Evolutionary conservation across 2,797 vertebrate genomes (phyloP).

Genomic region (Sebastes itinus): DNA sequence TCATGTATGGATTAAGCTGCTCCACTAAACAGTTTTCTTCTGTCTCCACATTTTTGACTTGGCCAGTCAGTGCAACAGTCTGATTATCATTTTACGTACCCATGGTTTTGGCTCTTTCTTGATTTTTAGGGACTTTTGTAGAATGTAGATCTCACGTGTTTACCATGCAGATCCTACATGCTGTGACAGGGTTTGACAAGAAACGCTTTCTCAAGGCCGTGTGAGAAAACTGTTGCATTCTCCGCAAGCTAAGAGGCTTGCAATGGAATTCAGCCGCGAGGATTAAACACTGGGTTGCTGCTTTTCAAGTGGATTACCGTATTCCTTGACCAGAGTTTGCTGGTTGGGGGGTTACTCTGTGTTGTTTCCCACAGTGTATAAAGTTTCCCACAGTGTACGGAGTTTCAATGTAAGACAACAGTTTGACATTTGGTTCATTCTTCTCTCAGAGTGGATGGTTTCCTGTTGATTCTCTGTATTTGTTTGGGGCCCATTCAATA

Average conservation of each 20-base stretch:
- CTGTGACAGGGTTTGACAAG: conserved; percentile 5
- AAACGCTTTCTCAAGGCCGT: conserved; percentile 37
- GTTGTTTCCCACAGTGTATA: conserved; percentile 37
- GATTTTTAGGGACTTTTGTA: neutral
- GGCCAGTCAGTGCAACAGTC: neutral
- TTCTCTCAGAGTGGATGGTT: conserved; percentile 43
- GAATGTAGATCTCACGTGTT: neutral
- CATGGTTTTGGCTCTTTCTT: neutral
- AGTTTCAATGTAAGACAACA: conserved; percentile 23
- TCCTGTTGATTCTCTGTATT: conserved; percentile 66
- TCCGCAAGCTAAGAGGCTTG: conserved; percentile 70
- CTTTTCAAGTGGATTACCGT: conserved; percentile 57
- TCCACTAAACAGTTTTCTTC: neutral
- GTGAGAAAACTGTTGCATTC: conserved; percentile 51
- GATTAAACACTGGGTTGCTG: conserved; percentile 62
- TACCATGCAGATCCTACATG: neutral
- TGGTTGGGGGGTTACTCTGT: conserved; percentile 41
- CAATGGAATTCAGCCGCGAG: conserved; percentile 46
- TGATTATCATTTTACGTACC: neutral
- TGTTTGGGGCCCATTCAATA: conserved; percentile 39
- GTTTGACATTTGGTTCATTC: conserved; percentile 59
- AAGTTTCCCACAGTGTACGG: conserved; percentile 21
- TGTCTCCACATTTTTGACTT: neutral
- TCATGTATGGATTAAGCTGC: conserved; percentile 14
- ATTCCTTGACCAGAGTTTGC: conserved; percentile 24